Evolutionary conservation across 2,888 invertebrate species (phyloP), one percentile per base, ranked within the genome.

Genomic region (Ophioninae sp.): DNA sequence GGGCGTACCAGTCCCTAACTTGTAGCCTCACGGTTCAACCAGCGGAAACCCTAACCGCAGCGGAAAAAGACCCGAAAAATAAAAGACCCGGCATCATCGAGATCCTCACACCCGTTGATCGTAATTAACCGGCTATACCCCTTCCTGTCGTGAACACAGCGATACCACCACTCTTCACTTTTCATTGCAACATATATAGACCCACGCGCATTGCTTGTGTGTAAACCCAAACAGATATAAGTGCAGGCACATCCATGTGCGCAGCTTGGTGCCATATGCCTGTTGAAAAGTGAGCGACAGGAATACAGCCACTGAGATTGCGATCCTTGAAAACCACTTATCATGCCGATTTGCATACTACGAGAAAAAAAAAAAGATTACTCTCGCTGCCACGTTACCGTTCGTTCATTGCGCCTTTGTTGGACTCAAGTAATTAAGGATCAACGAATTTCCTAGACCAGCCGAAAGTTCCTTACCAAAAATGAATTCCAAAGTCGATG

Each of bases 51-150:
- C 17, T 17, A 22, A 56, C 39, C 44, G 72, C 9, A 22, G 20
- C 59, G 79, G 61, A 85, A 84, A 63, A 77, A 81, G 71, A 81
- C 83, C 23, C 64, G 2, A 82, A 85, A 61, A 76, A 83, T 71
- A 79, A 79, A 79, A 77, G 23, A 63, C 85, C 93, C 93, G 93
- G 93, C 87, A 93, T 63, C 79, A 69, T 72, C 69, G 83, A 83
- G 79, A 86, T 73, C 85, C 85, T 86, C 85, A 86, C 86, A 86
- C 86, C 85, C 84, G 69, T 58, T 58, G 79, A 84, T 85, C 82
- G 82, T 84, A 86, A 86, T 86, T 86, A 86, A 86, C 83, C 81
- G 69, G 78, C 82, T 84, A 80, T 78, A 79, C 68, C 79, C 64
- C 77, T 77, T 84, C 69, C 79, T 75, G 78, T 84, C 81, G 77